Conservation (phyloP, 2,888 invertebrate species). For the Parelbella ahira region DNA sequence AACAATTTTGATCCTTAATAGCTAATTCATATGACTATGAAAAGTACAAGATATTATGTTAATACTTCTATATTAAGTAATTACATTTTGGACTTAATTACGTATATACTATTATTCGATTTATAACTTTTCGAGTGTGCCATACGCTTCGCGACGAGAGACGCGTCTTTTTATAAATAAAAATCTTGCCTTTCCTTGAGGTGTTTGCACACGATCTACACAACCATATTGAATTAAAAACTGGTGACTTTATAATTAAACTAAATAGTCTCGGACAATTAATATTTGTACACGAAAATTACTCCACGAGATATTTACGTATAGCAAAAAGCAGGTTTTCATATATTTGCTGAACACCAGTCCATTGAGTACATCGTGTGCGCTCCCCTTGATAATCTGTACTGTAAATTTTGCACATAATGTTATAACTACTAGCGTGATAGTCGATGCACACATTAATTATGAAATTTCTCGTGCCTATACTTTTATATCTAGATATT, state of each 20-base stretch:
- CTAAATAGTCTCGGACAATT: too few relatives aligned
- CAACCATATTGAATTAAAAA: too few relatives aligned
- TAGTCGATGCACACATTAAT: slow-evolving; percentile 60
- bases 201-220: slow-evolving; percentile 13
- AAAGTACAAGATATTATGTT: slow-evolving; percentile 18
- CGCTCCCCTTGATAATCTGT: slow-evolving; percentile 10
- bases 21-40: neutral
- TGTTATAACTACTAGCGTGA: slow-evolving; percentile 38
- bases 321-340: too few relatives aligned
- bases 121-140: slow-evolving; percentile 27
- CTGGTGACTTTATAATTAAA: too few relatives aligned
- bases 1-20: neutral
- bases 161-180: slow-evolving; percentile 21
- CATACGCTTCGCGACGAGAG: slow-evolving; percentile 28
- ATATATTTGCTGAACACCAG: too few relatives aligned
- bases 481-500: slow-evolving; percentile 68
- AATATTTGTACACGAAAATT: too few relatives aligned
- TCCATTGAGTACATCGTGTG: too few relatives aligned
- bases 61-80: slow-evolving; percentile 8
- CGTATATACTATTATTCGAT: neutral
- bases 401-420: slow-evolving; percentile 24
- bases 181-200: slow-evolving; percentile 25
- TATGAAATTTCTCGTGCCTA: slow-evolving; percentile 76
- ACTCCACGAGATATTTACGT: too few relatives aligned
- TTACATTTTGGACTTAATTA: slow-evolving; percentile 19